Evolutionary conservation across 2,113 vertebrate genomes (phyloP).

Genomic region (Odontesthes bonariensis): DNA sequence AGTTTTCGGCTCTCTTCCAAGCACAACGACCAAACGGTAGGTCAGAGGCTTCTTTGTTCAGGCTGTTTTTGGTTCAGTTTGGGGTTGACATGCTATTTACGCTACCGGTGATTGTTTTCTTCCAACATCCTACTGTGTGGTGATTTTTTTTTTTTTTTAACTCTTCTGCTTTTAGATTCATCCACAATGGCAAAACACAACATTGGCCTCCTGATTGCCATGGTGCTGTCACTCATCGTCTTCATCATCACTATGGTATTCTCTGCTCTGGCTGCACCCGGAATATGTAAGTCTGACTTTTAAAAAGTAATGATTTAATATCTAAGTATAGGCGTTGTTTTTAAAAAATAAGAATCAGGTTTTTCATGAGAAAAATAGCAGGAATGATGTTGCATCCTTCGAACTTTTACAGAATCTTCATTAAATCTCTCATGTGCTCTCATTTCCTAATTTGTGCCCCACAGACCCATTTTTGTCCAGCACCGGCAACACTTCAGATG

Average conservation of each 20-base stretch:
- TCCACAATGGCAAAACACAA: slow-evolving; percentile 66
- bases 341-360: background rate
- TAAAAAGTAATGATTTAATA: too few species aligned
- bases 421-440: background rate
- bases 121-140: background rate
- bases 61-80: background rate
- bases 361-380: too few species aligned
- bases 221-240: slow-evolving; percentile 58
- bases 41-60: background rate
- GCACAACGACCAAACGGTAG: background rate
- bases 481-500: slow-evolving; percentile 66
- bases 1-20: background rate
- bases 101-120: background rate
- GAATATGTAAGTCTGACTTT: slow-evolving; percentile 60
- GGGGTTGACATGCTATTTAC: background rate
- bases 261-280: slow-evolving; percentile 63
- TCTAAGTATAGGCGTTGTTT: background rate
- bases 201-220: slow-evolving; percentile 40
- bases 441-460: background rate
- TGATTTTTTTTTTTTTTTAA: background rate
- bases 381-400: background rate
- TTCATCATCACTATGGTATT: slow-evolving; percentile 67
- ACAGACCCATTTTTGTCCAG: slow-evolving; percentile 68
- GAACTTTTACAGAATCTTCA: background rate
- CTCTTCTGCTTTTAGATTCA: slow-evolving; percentile 23